Base-by-base conservation (phyloP, 2,888 invertebrate genomes). In the Alentia gelatinosa region DNA sequence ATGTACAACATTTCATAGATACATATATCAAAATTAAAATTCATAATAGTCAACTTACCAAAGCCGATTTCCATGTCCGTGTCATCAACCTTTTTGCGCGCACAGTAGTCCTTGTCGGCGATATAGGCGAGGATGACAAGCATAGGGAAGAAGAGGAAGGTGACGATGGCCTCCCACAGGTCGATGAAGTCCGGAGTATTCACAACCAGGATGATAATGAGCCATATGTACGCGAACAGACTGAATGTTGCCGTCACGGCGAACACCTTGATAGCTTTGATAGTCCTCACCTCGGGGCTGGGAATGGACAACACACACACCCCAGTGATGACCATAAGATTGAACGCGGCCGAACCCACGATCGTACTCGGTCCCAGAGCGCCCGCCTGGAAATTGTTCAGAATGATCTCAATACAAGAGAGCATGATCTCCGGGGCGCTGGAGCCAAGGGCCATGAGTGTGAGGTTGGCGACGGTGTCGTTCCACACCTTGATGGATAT, bases 151-250 rank as follows among this genome's bases (percentile, higher is more conserved):
- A 97, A 96, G 39, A 97, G 93, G 90, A 97, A 96, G 0, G 97
- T 97, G 83, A 97, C 93, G 4, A 96, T 94, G 0, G 97, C 97
- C 94, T 97, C 97, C 97, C 97, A 97, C 15, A 97, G 93, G 86
- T 97, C 97, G 42, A 97, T 93, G 90, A 93, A 95, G 92, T 95
- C 95, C 0, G 96, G 96, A 0, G 96, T 95, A 56, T 96, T 95
- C 35, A 93, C 94, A 15, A 96, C 95, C 90, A 97, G 95, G 91
- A 97, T 96, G 40, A 97, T 94, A 83, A 97, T 95, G 42, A 97
- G 95, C 97, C 97, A 97, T 75, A 97, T 93, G 95, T 97, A 97
- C 12, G 97, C 97, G 92, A 97, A 97, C 33, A 97, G 94, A 39
- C 95, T 95, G 94, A 96, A 96, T 50, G 94, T 93, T 5, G 96